Conservation (phyloP, 2,797 vertebrate genomes). For the Miichthys miiuy region DNA sequence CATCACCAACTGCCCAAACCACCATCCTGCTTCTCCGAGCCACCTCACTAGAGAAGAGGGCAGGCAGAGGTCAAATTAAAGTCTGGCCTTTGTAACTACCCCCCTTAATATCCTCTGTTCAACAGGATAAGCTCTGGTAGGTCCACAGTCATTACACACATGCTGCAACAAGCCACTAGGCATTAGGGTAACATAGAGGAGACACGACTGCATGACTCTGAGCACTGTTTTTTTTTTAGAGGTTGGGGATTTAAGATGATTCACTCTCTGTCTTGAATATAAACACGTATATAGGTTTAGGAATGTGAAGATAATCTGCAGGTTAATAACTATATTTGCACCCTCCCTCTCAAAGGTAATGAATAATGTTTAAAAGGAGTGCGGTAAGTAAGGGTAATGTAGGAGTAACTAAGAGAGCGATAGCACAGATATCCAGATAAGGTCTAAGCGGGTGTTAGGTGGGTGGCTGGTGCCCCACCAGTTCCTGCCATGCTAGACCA, state of each 20-base stretch:
- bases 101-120: slow-evolving; percentile 86
- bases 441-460: slow-evolving; percentile 80
- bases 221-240: background rate
- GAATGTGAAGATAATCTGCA: slow-evolving; percentile 42
- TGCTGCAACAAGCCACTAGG: slow-evolving; percentile 61
- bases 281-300: background rate
- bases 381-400: slow-evolving; percentile 77
- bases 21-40: slow-evolving; percentile 87
- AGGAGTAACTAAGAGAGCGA: slow-evolving; percentile 82
- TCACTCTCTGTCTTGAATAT: slow-evolving; percentile 11
- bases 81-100: slow-evolving; percentile 89
- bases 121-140: slow-evolving; percentile 76
- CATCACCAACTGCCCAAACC: slow-evolving; percentile 94
- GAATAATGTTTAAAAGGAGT: slow-evolving; percentile 64
- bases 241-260: slow-evolving; percentile 33
- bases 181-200: slow-evolving; percentile 50
- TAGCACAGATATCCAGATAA: slow-evolving; percentile 82
- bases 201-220: slow-evolving; percentile 9
- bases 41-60: slow-evolving; percentile 85
- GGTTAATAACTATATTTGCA: slow-evolving; percentile 60
- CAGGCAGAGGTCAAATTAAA: slow-evolving; percentile 93
- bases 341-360: slow-evolving; percentile 55
- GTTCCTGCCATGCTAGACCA: slow-evolving; percentile 63
- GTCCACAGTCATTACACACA: slow-evolving; percentile 72
- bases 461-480: slow-evolving; percentile 71